Evolutionary conservation across 2,113 vertebrate species (phyloP), one percentile per base, ranked within the genome.

Genomic region (Tricholaema leucomelas): DNA sequence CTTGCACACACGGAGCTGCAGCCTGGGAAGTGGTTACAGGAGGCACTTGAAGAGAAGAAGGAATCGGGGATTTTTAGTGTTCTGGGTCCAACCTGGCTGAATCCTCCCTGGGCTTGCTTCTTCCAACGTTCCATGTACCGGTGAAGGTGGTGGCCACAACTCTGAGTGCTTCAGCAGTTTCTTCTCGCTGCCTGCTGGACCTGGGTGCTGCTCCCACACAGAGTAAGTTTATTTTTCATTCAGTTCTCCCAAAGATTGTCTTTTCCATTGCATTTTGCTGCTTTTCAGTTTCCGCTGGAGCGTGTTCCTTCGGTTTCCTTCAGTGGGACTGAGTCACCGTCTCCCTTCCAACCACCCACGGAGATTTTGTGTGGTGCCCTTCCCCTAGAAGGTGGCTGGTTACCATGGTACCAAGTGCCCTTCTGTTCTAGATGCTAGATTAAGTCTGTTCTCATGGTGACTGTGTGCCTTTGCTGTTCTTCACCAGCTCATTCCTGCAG

Each of bases 331-430:
- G 92, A 96, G 89, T 88, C 94, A 95, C 86, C 16, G 4, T 70
- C 92, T 94, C 69, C 80, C 44, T 92, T 94, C 91, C 93, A 69
- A 5, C 93, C 91, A 89, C 88, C 93, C 90, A 94, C 92, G 8
- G 66, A 23, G 81, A 83, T 92, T 73, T 70, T 74, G n/a, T 33
- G 48, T 59, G 2, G 74, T 94, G 84, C 86, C 94, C 87, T 92
- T 90, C 91, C 50, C 27, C 5, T 38, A 11, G 91, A 96, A 94
- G 91, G 96, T 96, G 94, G 67, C 81, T 65, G 91, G 96, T 96
- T 96, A 77, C 95, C 96, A 96, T 96, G 96, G 96, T 10, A 87
- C 71, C 91, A 30, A 52, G 86, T 96, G 90, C 87, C 85, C 91
- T 95, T 94, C 93, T 95, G 92, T 91, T 96, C 92, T 92, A 82